Evolutionary conservation across 2,888 invertebrate genomes (phyloP), one percentile per base, ranked within the genome.

Genomic region (Crepidodera aurea): DNA sequence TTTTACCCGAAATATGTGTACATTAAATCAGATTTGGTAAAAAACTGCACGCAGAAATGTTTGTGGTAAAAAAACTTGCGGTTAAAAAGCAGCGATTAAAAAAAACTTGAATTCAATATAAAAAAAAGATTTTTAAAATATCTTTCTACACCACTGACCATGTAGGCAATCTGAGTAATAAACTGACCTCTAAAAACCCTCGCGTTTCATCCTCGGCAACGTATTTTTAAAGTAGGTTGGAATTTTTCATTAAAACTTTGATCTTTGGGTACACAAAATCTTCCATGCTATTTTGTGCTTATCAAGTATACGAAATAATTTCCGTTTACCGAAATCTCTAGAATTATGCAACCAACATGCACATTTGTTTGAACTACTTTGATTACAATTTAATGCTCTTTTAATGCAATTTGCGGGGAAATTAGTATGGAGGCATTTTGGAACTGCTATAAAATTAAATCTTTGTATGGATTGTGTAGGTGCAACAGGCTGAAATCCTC

Each of bases 181-280:
- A 54, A 54, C 12, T 54, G 54, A 54, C 42, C 54, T 37, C 18
- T 42, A 8, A 42, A 42, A 54, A 19, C 18, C 19, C 51, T 29
- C 19, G 13, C 29, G 29, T 44, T 54, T 44, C 18, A 54, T 44
- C 18, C 27, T 15, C 42, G 29, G 54, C 54, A 42, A 54, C 54
- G 46, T 60, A 60, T 60, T 53, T 60, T 53, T 39, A 48, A 53
- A 60, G 60, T 60, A 19, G 53, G 13, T 39, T 12, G 53, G 60
- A 54, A 60, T 54, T 60, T 60, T 60, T 60, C 53, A 53, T 54
- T 60, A 54, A 60, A 60, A 60, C 53, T 54, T 60, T 53, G 37
- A 54, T 54, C 54, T 54, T 42, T 54, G 32, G 16, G 42, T 18
- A 44, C 18, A 44, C 54, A 53, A 54, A n/a, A 44, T 54, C 42